Conservation (phyloP, 2,797 vertebrate genomes). For the Leptoclinus maculatus region DNA sequence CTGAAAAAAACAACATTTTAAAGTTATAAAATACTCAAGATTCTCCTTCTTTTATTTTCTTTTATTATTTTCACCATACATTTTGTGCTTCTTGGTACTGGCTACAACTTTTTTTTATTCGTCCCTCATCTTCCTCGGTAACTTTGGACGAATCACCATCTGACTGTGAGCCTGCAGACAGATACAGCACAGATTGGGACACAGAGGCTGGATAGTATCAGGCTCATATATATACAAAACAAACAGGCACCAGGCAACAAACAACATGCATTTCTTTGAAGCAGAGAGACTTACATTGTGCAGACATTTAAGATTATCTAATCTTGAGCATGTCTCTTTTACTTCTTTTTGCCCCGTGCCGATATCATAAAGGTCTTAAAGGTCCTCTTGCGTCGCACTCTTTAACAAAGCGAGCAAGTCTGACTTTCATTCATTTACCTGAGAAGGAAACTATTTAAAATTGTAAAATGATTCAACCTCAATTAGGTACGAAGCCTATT, state of each 20-base stretch:
- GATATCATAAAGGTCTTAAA: constrained; percentile 23
- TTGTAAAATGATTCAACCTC: neutral
- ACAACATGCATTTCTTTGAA: constrained; percentile 40
- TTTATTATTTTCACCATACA: neutral
- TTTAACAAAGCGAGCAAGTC: neutral
- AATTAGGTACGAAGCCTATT: neutral
- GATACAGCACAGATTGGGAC: constrained; percentile 30
- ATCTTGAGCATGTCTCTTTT: constrained; percentile 53
- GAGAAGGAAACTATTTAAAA: neutral
- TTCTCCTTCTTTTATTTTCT: neutral
- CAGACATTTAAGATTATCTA: constrained; percentile 61
- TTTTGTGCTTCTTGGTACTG: neutral
- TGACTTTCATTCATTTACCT: neutral
- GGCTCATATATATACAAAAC: constrained; percentile 58
- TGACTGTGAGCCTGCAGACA: constrained; percentile 41
- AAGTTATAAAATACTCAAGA: neutral
- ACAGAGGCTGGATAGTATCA: constrained; percentile 55
- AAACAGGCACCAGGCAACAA: constrained; percentile 62
- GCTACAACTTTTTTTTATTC: constrained; percentile 15
- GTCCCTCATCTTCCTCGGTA: constrained; percentile 19
- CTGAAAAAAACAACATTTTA: neutral
- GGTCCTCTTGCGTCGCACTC: neutral
- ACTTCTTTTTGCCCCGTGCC: constrained; percentile 44
- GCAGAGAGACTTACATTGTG: constrained; percentile 31
- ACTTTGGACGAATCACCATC: constrained; percentile 29